Evolutionary conservation across 2,113 vertebrate genomes (phyloP), one percentile per base, ranked within the genome.

Genomic region (Zosterops borbonicus): DNA sequence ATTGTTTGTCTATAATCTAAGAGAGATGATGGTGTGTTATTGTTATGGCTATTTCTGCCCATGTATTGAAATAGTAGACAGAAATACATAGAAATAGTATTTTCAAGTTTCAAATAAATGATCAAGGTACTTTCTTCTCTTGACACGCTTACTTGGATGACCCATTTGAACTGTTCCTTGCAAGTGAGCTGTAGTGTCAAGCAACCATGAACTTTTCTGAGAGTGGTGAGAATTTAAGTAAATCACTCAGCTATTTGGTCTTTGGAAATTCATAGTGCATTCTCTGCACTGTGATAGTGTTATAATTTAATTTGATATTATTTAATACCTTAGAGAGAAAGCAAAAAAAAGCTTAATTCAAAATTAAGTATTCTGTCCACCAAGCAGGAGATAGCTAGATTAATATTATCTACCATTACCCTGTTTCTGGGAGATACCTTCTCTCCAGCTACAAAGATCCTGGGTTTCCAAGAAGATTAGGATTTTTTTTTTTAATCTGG

Each of bases 31-130:
- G 7, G 6, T 69, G 21, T 91, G 56, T 87, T 95, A 84, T 93
- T 96, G 64, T 96, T 97, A 96, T 95, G 89, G 79, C 95, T 97
- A 92, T 65, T 78, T 87, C 84, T 92, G 78, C 39, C n/a, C 8
- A 17, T 70, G 18, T 50, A 91, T 56, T 23, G 15, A 68, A 90
- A 74, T 53, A 90, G 25, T 87, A 79, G 64, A 91, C 55, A 87
- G 52, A 92, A 93, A 85, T 73, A 60, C 1, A 1, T 7, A 80
- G 81, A 81, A 95, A 78, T 41, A 4, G 49, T 74, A 81, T 23
- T 74, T 83, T 73, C 39, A 81, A 33, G 37, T 74, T 84, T 90
- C 33, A 76, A 64, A 83, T 77, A 67, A 82, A 89, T 50, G 35
- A 52, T 74, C 2, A 6, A 53, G 42, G 55, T 31, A 59, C 11